phyloP scores from a whole-genome alignment of 2,797 vertebrate species.

The Eleutherodactylus coqui region DNA sequence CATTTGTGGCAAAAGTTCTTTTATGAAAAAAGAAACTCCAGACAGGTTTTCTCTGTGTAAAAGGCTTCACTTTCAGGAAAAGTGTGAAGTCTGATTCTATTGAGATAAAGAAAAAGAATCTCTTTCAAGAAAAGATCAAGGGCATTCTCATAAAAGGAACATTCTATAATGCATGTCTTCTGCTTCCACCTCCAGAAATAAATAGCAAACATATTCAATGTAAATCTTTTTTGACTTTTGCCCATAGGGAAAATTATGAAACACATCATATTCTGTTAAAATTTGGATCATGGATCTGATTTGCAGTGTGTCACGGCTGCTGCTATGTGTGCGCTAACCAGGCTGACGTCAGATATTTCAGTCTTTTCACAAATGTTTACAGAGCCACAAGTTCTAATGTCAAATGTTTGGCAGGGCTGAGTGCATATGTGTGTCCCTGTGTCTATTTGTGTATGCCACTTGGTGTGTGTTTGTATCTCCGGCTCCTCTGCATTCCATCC shows the following conservation, averaged over 20 bases:
- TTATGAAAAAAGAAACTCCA: conserved; percentile 1
- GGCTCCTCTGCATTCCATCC: conserved; percentile 58
- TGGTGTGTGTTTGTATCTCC: conserved; percentile 46
- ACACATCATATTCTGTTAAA: background rate
- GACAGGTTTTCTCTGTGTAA: background rate
- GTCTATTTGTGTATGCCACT: conserved; percentile 45
- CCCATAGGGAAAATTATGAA: background rate
- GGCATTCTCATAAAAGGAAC: conserved; percentile 47
- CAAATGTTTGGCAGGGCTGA: conserved; percentile 35
- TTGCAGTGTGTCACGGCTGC: conserved; percentile 11
- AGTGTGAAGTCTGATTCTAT: conserved; percentile 26
- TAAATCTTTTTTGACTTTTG: conserved; percentile 32
- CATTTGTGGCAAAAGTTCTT: conserved; percentile 9
- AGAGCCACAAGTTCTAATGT: conserved; percentile 50
- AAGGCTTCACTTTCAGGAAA: conserved; percentile 7
- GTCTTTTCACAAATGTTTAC: conserved; percentile 33
- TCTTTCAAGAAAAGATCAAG: conserved; percentile 56
- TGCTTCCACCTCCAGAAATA: background rate
- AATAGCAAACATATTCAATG: conserved; percentile 5
- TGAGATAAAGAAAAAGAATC: conserved; percentile 26
- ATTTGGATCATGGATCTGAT: conserved; percentile 46
- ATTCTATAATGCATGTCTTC: background rate
- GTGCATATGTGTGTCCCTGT: conserved; percentile 41
- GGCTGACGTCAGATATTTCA: conserved; percentile 18
- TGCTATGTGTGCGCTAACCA: conserved; percentile 22